Base-by-base conservation (phyloP, 2,113 vertebrate genomes). In the Origma solitaria region DNA sequence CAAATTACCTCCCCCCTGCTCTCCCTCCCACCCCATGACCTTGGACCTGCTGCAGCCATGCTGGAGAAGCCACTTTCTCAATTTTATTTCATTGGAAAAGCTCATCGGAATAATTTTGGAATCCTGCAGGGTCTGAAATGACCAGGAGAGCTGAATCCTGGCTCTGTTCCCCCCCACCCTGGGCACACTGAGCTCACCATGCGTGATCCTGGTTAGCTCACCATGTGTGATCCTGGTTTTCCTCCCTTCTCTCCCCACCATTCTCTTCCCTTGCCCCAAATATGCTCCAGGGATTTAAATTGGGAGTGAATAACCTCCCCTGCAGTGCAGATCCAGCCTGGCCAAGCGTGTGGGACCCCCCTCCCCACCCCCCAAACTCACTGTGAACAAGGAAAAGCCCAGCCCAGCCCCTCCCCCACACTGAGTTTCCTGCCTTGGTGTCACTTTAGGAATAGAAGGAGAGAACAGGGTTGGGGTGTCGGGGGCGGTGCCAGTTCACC, bases 311-410 rank as follows among this genome's bases (percentile, higher is more conserved):
- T 3, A 25, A n/a, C 14, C 28, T 31, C 40, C 42, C 42, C 15
- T 62, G 53, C 9, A 15, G 82, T 0, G 2, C 31, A 60, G 72
- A n/a, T 12, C 57, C 37, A 10, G 7, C 13, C 9, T 1, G 15
- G 62, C 78, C 53, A 7, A 47, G 73, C 1, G 22, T 1, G 13
- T 61, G 71, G 81, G 85, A 82, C 53, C 24, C 20, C 18, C 20
- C 15, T 28, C 13, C 42, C 49, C 40, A 1, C 9, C 30, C 72
- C 64, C 70, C 37, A 85, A 35, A 88, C 77, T 92, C 92, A 94
- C 95, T 96, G 88, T 90, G 91, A 96, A 93, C 68, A 65, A 90
- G 56, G 91, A 90, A 91, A 88, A 93, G 81, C 80, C 85, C 77
- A 50, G 49, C 35, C 53, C 57, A 38, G 61, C 81, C 15, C 44